Conservation (phyloP, 2,113 vertebrate genomes). For the Pterocles burchelli region DNA sequence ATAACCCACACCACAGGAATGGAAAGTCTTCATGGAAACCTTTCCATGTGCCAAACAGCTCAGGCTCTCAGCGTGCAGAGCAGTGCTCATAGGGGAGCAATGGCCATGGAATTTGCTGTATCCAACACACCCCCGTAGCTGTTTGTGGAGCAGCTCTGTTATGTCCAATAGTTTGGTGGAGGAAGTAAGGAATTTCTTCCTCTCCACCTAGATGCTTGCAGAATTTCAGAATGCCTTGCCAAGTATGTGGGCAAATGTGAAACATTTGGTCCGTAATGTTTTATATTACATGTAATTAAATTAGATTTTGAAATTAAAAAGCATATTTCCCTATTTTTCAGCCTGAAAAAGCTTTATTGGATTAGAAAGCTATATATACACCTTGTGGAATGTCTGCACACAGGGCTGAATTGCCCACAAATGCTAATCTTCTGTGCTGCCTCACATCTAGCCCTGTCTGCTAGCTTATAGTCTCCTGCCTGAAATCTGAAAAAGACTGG, state of each 20-base stretch:
- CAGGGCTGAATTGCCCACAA: background rate
- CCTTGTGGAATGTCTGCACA: background rate
- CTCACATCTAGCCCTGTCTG: background rate
- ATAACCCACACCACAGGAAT: background rate
- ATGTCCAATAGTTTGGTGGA: background rate
- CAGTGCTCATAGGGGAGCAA: fast-evolving
- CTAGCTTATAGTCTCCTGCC: background rate
- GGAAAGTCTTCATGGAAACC: background rate
- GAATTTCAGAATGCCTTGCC: background rate
- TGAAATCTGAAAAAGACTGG: background rate
- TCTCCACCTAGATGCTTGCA: background rate
- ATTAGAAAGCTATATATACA: background rate
- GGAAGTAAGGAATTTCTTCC: background rate
- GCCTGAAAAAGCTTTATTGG: background rate
- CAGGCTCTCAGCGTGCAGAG: background rate
- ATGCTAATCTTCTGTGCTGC: background rate
- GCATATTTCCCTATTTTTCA: background rate
- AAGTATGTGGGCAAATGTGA: background rate
- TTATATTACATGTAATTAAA: background rate
- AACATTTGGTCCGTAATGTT: background rate
- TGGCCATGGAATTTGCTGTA: background rate
- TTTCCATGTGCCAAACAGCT: background rate
- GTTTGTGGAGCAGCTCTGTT: background rate
- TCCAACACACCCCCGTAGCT: background rate
- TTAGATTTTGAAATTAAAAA: background rate